phyloP scores from a whole-genome alignment of 2,888 invertebrate genomes.

The Aphelenchoides bicaudatus region DNA sequence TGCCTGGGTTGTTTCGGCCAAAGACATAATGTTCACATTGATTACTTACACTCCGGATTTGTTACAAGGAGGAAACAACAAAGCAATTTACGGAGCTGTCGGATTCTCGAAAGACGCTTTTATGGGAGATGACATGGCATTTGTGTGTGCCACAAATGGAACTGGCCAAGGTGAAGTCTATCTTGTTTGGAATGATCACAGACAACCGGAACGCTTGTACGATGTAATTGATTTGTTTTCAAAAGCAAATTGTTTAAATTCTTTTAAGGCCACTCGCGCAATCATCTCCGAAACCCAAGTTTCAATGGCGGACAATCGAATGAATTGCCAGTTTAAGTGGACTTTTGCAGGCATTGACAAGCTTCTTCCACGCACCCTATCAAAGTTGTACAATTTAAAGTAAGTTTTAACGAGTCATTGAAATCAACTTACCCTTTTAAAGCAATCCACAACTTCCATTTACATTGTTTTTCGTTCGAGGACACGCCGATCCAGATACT shows the following conservation, averaged over 20 bases:
- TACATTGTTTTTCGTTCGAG: slow-evolving; percentile 19
- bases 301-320: not conserved
- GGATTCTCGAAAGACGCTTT: slow-evolving; percentile 14
- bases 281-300: slow-evolving; percentile 14
- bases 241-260: not conserved
- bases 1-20: slow-evolving; percentile 6
- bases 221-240: too few species aligned
- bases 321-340: slow-evolving; percentile 14
- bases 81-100: slow-evolving; percentile 9
- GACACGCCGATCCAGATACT: slow-evolving; percentile 14
- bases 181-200: slow-evolving; percentile 13
- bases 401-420: too few species aligned
- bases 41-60: slow-evolving; percentile 1
- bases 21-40: slow-evolving; percentile 1
- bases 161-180: slow-evolving; percentile 16
- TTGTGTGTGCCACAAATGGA: slow-evolving; percentile 12
- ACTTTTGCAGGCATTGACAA: slow-evolving; percentile 4
- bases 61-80: not conserved
- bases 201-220: not conserved
- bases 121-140: slow-evolving; percentile 12
- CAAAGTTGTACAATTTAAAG: not conserved
- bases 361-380: not conserved
- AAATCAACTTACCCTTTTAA: too few species aligned
- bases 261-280: slow-evolving; percentile 11
- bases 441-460: too few species aligned